phyloP scores from a whole-genome alignment of 2,797 vertebrate genomes.

The Yasuhikotakia modesta region DNA sequence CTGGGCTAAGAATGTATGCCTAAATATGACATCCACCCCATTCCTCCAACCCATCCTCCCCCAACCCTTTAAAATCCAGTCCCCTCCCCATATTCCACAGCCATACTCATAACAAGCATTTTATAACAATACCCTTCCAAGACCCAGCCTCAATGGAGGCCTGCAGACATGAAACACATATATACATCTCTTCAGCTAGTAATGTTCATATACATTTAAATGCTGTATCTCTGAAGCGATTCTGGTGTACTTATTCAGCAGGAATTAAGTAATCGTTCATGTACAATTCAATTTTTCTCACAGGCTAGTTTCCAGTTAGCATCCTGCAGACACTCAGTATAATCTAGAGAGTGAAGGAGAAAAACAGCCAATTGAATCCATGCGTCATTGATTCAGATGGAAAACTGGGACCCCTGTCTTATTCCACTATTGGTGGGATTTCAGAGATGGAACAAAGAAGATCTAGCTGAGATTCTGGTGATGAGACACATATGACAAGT shows the following conservation, averaged over 20 bases:
- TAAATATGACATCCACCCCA: conserved; percentile 40
- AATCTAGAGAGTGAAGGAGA: not conserved
- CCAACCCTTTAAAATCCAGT: conserved; percentile 41
- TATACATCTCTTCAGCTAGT: conserved; percentile 3
- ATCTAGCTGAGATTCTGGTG: conserved; percentile 43
- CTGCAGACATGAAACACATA: conserved; percentile 13
- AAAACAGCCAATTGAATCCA: conserved; percentile 7
- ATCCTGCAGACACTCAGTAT: not conserved
- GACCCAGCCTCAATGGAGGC: not conserved
- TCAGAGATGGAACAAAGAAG: conserved; percentile 53
- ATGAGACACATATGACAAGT: conserved; percentile 47
- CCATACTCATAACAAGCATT: conserved; percentile 34
- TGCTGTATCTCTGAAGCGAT: not conserved
- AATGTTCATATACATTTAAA: not conserved
- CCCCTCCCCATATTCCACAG: conserved; percentile 37
- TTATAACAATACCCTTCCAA: conserved; percentile 26
- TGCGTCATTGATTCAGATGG: conserved; percentile 31
- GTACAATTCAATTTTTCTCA: not conserved
- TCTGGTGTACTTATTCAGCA: not conserved
- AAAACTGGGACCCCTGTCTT: conserved; percentile 32
- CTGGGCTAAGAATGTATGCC: conserved; percentile 20
- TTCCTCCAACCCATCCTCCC: conserved; percentile 27
- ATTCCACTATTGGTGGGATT: conserved; percentile 31
- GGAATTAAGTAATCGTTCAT: not conserved
- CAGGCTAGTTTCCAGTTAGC: not conserved